phyloP scores from a whole-genome alignment of 2,113 vertebrate species.

The Bos taurus region DNA sequence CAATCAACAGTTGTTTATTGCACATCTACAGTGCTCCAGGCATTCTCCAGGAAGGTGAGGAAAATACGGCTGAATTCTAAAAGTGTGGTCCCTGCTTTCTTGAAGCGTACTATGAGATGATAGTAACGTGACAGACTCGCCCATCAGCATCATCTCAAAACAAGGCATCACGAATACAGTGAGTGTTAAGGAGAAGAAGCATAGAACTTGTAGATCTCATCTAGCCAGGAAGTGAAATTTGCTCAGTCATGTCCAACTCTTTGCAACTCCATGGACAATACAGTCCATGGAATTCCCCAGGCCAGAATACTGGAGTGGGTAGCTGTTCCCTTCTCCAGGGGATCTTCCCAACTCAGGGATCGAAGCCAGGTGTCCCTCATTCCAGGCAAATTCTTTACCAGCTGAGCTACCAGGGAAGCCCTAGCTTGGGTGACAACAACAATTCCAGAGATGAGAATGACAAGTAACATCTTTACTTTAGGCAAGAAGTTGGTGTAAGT shows the following conservation, averaged over 20 bases:
- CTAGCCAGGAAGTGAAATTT: not conserved
- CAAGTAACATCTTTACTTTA: not conserved
- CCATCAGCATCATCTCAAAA: not conserved
- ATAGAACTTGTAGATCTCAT: not conserved
- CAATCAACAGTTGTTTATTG: not conserved
- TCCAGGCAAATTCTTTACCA: not conserved
- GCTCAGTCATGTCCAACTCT: not conserved
- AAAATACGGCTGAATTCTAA: not conserved
- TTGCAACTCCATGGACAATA: not conserved
- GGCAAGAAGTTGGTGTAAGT: not conserved
- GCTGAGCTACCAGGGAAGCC: not conserved
- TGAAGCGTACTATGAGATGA: not conserved
- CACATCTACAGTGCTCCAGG: not conserved
- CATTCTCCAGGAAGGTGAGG: not conserved
- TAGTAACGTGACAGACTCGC: not conserved
- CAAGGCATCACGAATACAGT: not conserved
- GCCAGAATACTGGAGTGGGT: not conserved
- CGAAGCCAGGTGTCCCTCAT: rapidly evolving
- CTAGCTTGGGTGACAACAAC: not conserved
- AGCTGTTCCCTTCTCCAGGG: not conserved
- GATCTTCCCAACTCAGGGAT: not conserved
- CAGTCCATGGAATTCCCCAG: not conserved
- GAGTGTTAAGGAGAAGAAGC: not conserved
- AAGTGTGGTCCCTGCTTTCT: not conserved
- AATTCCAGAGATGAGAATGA: not conserved